These are phyloP conservation scores for Lampropteryx suffumata DNA, from an alignment of 2,888 invertebrate species.

Conservation along the genomic window DNA sequence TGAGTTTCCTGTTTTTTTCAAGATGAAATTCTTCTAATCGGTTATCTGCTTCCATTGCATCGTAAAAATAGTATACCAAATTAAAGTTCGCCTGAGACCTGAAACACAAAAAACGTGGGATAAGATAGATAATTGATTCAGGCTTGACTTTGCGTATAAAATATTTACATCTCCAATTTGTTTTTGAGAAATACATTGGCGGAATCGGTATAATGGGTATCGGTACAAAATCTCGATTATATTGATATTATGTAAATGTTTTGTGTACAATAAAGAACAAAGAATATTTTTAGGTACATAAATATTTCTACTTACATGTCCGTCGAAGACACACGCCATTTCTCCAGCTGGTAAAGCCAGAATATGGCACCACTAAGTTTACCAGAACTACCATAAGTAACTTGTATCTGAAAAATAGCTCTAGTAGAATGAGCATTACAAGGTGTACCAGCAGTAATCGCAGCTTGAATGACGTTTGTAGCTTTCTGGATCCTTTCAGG, in stretches of 20 bases:
- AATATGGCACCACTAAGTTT: conserved; percentile 95
- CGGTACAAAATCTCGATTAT: too few relatives aligned
- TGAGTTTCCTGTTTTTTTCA: conserved; percentile 86
- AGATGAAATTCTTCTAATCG: conserved; percentile 86
- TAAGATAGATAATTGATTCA: too few relatives aligned
- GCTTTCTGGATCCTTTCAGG: conserved; percentile 86
- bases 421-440: conserved; percentile 93
- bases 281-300: too few relatives aligned
- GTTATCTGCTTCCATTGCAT: conserved; percentile 88
- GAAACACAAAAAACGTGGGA: conserved; percentile 38
- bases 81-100: conserved; percentile 95
- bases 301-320: conserved; percentile 84
- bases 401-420: conserved; percentile 89
- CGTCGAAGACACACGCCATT: conserved; percentile 91
- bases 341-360: conserved; percentile 93
- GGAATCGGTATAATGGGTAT: too few relatives aligned
- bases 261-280: too few relatives aligned
- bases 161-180: too few relatives aligned
- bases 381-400: conserved; percentile 92
- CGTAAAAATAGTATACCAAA: conserved; percentile 94
- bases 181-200: too few relatives aligned
- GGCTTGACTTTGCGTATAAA: too few relatives aligned
- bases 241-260: too few relatives aligned
- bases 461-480: conserved; percentile 87
- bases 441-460: conserved; percentile 93